phyloP scores from a whole-genome alignment of 2,888 invertebrate species.

The Sphinx pinastri region DNA sequence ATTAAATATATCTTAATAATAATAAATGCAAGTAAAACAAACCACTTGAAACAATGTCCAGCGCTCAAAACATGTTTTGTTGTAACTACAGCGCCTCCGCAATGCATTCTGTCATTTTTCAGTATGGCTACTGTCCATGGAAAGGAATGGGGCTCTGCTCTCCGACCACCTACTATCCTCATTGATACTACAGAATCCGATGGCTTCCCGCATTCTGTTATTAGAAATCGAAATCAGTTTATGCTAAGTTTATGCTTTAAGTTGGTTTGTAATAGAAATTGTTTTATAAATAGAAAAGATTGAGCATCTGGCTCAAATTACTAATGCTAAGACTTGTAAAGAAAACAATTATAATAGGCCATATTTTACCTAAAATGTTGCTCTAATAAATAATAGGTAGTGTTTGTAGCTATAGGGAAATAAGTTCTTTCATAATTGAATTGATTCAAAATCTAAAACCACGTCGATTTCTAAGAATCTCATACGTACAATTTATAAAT shows the following conservation, averaged over 20 bases:
- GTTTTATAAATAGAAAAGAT: no score
- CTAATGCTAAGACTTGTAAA: no score
- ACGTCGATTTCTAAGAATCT: background rate
- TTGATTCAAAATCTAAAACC: no score
- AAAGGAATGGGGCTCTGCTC: constrained; percentile 75
- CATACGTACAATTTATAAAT: background rate
- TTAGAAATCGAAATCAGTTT: background rate
- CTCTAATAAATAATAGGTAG: no score
- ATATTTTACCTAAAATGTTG: no score
- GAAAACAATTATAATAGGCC: no score
- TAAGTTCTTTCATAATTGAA: no score
- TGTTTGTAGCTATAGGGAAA: no score
- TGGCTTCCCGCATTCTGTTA: constrained; percentile 77
- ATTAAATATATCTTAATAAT: no score
- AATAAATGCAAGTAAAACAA: constrained; percentile 32
- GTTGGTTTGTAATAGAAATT: no score
- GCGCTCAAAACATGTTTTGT: constrained; percentile 82
- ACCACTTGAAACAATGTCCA: constrained; percentile 85
- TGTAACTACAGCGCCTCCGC: constrained; percentile 83
- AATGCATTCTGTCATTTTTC: constrained; percentile 71
- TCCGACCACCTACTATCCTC: constrained; percentile 83
- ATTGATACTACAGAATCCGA: constrained; percentile 86
- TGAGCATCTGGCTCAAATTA: no score
- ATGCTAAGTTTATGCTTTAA: no score
- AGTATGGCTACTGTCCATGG: constrained; percentile 84